Base-by-base conservation (phyloP, 2,888 invertebrate species). In the Vanessa cardui region DNA sequence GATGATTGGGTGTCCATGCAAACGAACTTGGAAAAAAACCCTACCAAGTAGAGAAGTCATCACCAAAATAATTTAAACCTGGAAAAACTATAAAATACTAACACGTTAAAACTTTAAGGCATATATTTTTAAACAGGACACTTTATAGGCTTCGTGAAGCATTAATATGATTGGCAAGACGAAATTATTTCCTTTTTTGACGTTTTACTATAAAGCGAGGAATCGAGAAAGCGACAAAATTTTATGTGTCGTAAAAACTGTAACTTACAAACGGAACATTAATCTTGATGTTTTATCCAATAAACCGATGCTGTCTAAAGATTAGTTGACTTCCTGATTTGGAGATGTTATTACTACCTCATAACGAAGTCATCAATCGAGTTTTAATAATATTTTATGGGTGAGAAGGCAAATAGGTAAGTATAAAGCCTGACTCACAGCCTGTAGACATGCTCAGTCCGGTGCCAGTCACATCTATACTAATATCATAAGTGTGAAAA, bases 211-310 rank as follows among this genome's bases (percentile, higher is more conserved):
- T 62, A 39, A 62, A 66, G 46, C 63, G 56, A 52, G 60, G 46
- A 67, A 67, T 70, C 68, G 66, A 68, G 66, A 58, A 45, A 20
- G 60, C 56, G 61, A 60, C 58, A 56, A 74, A 69, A 68, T 73
- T 77, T 77, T 78, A 76, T 76, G 73, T 58, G 62, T 73, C 65
- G 73, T 76, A 76, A 77, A 76, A 74, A 64, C 59, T 58, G 72
- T 54, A 62, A 50, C 71, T 73, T 68, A 71, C 73, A 73, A n/a
- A 71, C 65, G 61, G 68, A 58, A 61, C 73, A 69, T 75, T 75
- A 76, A 77, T 69, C 64, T 76, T 73, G 72, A 74, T 75, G 72
- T 70, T 59, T 64, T 47, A 39, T 58, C 54, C 58, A 69, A 62
- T 69, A 72, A 72, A 71, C 71, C 72, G 71, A 72, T 58, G 71